These are phyloP conservation scores for Dicerorhinus sumatrensis DNA, from an alignment of 2,113 vertebrate species.

Conservation along the genomic window DNA sequence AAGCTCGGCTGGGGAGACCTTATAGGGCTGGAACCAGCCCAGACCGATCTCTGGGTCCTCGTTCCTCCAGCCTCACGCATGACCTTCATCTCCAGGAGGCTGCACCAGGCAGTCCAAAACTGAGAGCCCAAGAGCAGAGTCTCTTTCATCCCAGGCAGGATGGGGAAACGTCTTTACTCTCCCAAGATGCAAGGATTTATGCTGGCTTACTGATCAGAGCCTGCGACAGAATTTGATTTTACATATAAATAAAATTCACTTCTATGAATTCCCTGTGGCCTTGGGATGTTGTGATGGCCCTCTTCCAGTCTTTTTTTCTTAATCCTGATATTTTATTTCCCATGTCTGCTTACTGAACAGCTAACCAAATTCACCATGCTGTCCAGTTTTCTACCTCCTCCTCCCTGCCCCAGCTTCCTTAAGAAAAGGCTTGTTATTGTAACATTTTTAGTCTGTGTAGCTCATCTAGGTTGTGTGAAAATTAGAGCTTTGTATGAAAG, in stretches of 20 bases:
- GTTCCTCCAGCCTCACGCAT: neutral
- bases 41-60: fast-evolving
- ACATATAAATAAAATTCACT: neutral
- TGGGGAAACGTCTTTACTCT: neutral
- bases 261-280: neutral
- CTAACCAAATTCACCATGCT: constrained; percentile 24
- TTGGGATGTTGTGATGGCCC: neutral
- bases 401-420: neutral
- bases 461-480: constrained; percentile 52
- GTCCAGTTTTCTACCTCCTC: neutral
- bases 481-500: constrained; percentile 57
- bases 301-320: constrained; percentile 60
- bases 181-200: neutral
- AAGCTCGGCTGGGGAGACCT: neutral
- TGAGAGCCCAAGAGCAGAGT: neutral
- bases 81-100: neutral
- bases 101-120: fast-evolving
- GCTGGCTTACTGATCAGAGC: neutral
- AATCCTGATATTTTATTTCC: constrained; percentile 59
- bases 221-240: neutral
- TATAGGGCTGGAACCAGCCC: neutral
- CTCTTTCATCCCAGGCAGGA: neutral
- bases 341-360: neutral
- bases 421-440: constrained; percentile 14
- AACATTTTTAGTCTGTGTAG: neutral